Percentiles rank a stretch among this genome's conserved stretches.
These are phyloP conservation scores for Euleptes europaea DNA, from an alignment of 2,113 vertebrate genomes.

Conservation along the genomic window DNA sequence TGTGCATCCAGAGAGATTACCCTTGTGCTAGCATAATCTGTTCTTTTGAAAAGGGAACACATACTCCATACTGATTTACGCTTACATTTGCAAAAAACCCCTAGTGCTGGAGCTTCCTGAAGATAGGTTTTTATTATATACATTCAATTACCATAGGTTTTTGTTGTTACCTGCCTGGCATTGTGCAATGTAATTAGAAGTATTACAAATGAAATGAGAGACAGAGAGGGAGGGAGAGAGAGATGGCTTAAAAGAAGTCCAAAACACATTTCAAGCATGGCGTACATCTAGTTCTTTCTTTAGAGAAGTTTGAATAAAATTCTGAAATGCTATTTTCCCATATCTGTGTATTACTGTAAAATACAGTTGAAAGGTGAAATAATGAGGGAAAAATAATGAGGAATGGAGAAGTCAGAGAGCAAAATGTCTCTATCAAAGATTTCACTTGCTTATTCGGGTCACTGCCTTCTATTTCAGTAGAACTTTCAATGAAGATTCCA, in stretches of 20 bases:
- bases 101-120: slow-evolving; percentile 1
- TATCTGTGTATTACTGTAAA: slow-evolving; percentile 29
- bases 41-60: slow-evolving; percentile 33
- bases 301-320: slow-evolving; percentile 39
- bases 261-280: neutral
- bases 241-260: slow-evolving; percentile 22
- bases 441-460: slow-evolving; percentile 10
- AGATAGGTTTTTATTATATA: slow-evolving; percentile 34
- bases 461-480: slow-evolving; percentile 28
- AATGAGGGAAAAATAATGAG: slow-evolving; percentile 8
- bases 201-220: slow-evolving; percentile 20
- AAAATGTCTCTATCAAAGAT: slow-evolving; percentile 43
- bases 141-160: slow-evolving; percentile 19
- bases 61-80: slow-evolving; percentile 3
- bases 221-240: neutral
- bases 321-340: slow-evolving; percentile 1
- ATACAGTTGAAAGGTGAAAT: slow-evolving; percentile 41
- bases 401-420: slow-evolving; percentile 45
- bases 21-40: slow-evolving; percentile 25
- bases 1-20: neutral
- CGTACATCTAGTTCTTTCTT: slow-evolving; percentile 19
- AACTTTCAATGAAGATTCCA: slow-evolving; percentile 56
- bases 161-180: slow-evolving; percentile 19
- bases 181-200: slow-evolving; percentile 36
- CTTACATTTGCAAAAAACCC: slow-evolving; percentile 27